phyloP scores from a whole-genome alignment of 2,113 vertebrate genomes.

The Chaetodon auriga region DNA sequence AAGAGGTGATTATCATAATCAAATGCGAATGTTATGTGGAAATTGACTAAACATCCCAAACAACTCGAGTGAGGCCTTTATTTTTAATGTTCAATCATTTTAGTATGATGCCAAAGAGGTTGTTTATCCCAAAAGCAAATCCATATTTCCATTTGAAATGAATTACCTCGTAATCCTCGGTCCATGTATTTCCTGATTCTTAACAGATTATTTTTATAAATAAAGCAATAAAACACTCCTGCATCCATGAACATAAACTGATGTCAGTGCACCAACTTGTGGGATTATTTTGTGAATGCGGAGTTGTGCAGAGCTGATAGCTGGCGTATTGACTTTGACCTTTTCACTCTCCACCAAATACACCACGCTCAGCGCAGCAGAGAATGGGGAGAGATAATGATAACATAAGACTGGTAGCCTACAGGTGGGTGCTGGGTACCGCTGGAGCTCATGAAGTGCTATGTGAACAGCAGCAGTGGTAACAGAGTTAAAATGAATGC shows the following conservation, averaged over 20 bases:
- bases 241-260: not conserved
- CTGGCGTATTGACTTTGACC: not conserved
- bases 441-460: not conserved
- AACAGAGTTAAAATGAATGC: not conserved
- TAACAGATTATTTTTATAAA: constrained; percentile 45
- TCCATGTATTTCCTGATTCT: constrained; percentile 41
- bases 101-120: not conserved
- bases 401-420: not conserved
- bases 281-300: constrained; percentile 8
- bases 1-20: constrained; percentile 25
- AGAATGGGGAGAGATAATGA: not conserved
- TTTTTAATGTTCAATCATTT: constrained; percentile 37
- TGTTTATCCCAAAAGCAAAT: constrained; percentile 48
- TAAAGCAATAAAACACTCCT: constrained; percentile 29
- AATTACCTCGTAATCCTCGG: constrained; percentile 38
- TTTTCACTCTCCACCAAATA: not conserved
- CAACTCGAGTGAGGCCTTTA: constrained; percentile 26
- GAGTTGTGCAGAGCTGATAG: not conserved
- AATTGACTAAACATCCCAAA: constrained; percentile 21
- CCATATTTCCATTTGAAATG: constrained; percentile 49
- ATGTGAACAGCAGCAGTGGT: not conserved
- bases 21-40: constrained; percentile 1
- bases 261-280: not conserved
- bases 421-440: not conserved
- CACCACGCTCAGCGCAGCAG: not conserved